These are phyloP conservation scores for Pachydiplax longipennis DNA, from an alignment of 2,888 invertebrate genomes.

Conservation along the genomic window DNA sequence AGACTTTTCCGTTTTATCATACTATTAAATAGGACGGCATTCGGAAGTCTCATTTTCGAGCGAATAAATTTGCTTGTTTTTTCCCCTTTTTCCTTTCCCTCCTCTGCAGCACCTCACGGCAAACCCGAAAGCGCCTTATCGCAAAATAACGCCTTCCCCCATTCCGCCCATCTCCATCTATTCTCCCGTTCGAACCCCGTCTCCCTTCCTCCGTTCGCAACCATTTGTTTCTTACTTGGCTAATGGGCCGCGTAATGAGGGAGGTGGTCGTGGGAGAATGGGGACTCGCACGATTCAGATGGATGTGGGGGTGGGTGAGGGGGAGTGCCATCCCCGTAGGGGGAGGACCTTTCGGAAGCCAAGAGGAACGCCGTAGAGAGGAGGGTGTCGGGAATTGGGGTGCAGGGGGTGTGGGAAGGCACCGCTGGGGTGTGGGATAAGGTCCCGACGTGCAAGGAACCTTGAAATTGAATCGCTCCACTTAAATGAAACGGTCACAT, in stretches of 20 bases:
- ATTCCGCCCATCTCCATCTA: neutral
- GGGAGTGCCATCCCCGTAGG: constrained; percentile 52
- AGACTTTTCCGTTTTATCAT: neutral
- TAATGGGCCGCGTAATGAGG: constrained; percentile 63
- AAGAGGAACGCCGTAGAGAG: constrained; percentile 35
- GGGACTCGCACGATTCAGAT: neutral
- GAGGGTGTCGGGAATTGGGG: constrained; percentile 24
- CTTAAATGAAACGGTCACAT: constrained; percentile 52
- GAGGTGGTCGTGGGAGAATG: constrained; percentile 25
- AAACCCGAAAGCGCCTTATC: neutral
- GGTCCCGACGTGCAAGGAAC: constrained; percentile 49
- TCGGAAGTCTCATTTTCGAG: no score
- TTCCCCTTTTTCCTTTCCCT: neutral
- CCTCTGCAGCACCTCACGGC: no score
- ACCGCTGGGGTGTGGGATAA: constrained; percentile 38
- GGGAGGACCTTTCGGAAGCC: neutral
- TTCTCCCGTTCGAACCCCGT: neutral
- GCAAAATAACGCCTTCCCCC: no score
- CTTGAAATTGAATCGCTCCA: constrained; percentile 52
- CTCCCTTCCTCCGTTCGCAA: constrained; percentile 54
- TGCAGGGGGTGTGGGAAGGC: neutral
- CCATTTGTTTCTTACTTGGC: constrained; percentile 61
- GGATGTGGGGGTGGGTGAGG: neutral
- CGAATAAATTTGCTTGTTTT: neutral
- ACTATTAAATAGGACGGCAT: neutral